These are phyloP conservation scores for Cryptocheilus praepositus DNA, from an alignment of 2,888 invertebrate genomes.

Conservation along the genomic window DNA sequence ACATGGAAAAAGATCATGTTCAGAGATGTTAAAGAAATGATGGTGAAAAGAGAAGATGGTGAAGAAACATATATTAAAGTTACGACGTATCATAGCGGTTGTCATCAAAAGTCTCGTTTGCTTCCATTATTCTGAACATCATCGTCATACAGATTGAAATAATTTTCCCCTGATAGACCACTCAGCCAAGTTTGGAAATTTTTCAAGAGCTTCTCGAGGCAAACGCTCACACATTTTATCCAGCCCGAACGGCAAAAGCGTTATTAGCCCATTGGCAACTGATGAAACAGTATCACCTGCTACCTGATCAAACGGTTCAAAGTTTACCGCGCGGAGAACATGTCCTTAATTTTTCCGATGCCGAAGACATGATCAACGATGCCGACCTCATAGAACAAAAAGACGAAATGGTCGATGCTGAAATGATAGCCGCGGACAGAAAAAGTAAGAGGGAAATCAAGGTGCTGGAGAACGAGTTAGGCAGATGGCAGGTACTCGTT, in stretches of 20 bases:
- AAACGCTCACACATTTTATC: slow-evolving; percentile 91
- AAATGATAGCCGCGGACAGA: slow-evolving; percentile 84
- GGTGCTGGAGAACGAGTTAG: slow-evolving; percentile 90
- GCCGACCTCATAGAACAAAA: slow-evolving; percentile 87
- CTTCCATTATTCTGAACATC: not conserved
- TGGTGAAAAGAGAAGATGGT: no score
- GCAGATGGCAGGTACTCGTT: slow-evolving; percentile 94
- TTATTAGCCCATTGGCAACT: slow-evolving; percentile 93
- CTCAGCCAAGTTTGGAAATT: slow-evolving; percentile 83
- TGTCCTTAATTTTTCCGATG: slow-evolving; percentile 89
- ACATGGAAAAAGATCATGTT: no score
- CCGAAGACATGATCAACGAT: slow-evolving; percentile 92
- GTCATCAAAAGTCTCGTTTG: no score
- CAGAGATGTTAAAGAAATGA: no score
- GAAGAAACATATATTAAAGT: not conserved
- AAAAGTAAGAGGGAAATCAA: slow-evolving; percentile 91
- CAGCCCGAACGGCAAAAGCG: slow-evolving; percentile 89
- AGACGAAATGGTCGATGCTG: slow-evolving; percentile 88
- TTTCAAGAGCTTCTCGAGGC: slow-evolving; percentile 91
- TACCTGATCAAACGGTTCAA: slow-evolving; percentile 91
- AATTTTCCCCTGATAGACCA: slow-evolving; percentile 75
- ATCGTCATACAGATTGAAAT: not conserved
- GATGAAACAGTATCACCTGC: slow-evolving; percentile 92
- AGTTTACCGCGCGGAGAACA: slow-evolving; percentile 80
- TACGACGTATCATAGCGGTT: not conserved